phyloP scores from a whole-genome alignment of 2,888 invertebrate species.

The Polyommatus icarus region DNA sequence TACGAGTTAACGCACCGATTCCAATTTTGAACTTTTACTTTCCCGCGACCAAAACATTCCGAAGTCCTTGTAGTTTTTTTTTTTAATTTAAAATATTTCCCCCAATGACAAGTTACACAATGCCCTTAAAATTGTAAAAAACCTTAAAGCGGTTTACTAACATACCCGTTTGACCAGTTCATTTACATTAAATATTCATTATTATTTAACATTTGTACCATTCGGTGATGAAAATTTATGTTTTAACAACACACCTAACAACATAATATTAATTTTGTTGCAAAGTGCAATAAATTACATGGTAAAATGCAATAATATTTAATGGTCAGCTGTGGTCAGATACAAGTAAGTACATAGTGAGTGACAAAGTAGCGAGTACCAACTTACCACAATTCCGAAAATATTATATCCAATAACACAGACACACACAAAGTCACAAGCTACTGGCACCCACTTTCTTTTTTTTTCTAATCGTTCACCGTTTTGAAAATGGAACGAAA shows the following conservation, averaged over 20 bases:
- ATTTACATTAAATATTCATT: constrained; percentile 23
- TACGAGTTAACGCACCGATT: constrained; percentile 61
- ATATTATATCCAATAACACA: constrained; percentile 52
- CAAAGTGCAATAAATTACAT: background rate
- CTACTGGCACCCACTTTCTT: constrained; percentile 48
- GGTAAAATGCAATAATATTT: background rate
- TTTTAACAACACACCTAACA: background rate
- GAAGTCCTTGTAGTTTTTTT: constrained; percentile 39
- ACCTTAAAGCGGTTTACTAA: constrained; percentile 20
- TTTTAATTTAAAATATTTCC: constrained; percentile 34
- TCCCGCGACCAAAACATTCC: constrained; percentile 45
- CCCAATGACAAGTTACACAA: background rate
- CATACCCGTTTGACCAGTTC: constrained; percentile 17
- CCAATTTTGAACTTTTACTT: constrained; percentile 75
- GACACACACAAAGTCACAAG: constrained; percentile 55
- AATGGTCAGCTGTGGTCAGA: constrained; percentile 18
- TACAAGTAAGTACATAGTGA: too few relatives aligned
- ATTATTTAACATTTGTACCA: constrained; percentile 33
- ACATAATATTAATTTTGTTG: background rate
- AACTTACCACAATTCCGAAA: constrained; percentile 45
- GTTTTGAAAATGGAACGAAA: constrained; percentile 32
- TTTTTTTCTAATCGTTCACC: constrained; percentile 37
- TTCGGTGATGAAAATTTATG: constrained; percentile 19
- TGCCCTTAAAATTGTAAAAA: constrained; percentile 17
- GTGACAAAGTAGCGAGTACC: background rate